Evolutionary conservation across 2,888 invertebrate species (phyloP), one percentile per base, ranked within the genome.

Genomic region (Neuroscelio doddi): DNA sequence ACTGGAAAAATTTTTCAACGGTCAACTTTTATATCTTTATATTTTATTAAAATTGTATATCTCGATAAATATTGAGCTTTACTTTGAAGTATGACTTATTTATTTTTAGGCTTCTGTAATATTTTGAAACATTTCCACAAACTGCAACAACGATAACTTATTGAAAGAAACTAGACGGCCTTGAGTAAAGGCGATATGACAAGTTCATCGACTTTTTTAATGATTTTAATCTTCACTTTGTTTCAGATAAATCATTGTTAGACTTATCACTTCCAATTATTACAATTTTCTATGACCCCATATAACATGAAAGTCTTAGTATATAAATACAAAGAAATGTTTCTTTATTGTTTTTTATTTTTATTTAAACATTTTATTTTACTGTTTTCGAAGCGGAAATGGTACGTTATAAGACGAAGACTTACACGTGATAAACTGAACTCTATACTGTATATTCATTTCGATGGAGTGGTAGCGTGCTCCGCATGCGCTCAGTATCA

Each of bases 401-500:
- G 36, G 15, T 36, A 36, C 36, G 36, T 10, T 36, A 14, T 3
- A 36, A 36, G 36, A 15, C 36, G 15, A 36, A 36, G 38, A 51
- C 27, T 17, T 17, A 42, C 45, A 30, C 55, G 50, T 50, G 17
- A 45, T 34, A 49, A 32, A n/a, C 32, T 45, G 56, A 51, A 56
- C 24, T 45, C 21, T 34, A 10, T 38, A 39, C 30, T 39, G 16
- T 42, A 44, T 15, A 46, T 12, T 55, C 49, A 50, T 49, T 55
- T 62, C 53, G 38, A 49, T 46, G 51, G 53, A 47, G 61, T 47
- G 42, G 44, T 49, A 49, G 26, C 61, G 53, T 47, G 55, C 39
- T 62, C 53, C 62, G 62, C 62, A 62, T 62, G 62, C 53, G 62
- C 62, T 62, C 53, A 27, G 27, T 24, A 44, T 55, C 26, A 32